Conservation (phyloP, 2,888 invertebrate genomes). For the Rhingia rostrata region DNA sequence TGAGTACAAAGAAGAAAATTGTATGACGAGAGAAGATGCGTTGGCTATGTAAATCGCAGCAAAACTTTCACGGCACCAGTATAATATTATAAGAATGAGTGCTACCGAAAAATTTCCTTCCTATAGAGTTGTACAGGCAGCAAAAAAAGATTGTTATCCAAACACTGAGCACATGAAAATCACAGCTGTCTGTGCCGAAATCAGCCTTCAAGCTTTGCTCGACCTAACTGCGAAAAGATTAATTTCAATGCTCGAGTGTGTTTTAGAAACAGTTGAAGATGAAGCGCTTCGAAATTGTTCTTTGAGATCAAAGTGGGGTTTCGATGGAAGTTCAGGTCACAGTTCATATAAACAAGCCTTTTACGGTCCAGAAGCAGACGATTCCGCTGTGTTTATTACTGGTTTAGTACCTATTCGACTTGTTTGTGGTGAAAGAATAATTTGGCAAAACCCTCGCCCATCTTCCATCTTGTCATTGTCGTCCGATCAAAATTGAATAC, state of each 20-base stretch:
- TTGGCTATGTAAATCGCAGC: too few species aligned
- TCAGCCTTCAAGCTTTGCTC: too few species aligned
- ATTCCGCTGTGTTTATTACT: slow-evolving; percentile 12
- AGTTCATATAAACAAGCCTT: slow-evolving; percentile 18
- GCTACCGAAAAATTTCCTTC: neutral
- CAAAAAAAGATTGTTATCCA: neutral
- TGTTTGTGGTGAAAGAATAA: neutral
- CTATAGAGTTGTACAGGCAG: neutral
- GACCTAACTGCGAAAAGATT: too few species aligned
- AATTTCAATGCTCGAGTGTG: too few species aligned
- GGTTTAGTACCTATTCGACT: slow-evolving; percentile 2
- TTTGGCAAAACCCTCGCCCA: neutral
- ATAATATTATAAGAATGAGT: slow-evolving; percentile 8
- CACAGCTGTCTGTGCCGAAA: too few species aligned
- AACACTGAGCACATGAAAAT: neutral
- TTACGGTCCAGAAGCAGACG: slow-evolving; percentile 5
- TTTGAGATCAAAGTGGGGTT: neutral
- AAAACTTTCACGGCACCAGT: neutral
- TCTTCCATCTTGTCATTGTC: neutral
- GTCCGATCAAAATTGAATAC: too few species aligned
- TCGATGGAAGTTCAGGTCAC: slow-evolving; percentile 9
- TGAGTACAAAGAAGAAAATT: too few species aligned
- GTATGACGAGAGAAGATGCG: too few species aligned
- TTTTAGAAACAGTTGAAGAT: too few species aligned
- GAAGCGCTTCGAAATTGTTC: too few species aligned